Evolutionary conservation across 2,113 vertebrate genomes (phyloP).

Genomic region (Carettochelys insculpta): DNA sequence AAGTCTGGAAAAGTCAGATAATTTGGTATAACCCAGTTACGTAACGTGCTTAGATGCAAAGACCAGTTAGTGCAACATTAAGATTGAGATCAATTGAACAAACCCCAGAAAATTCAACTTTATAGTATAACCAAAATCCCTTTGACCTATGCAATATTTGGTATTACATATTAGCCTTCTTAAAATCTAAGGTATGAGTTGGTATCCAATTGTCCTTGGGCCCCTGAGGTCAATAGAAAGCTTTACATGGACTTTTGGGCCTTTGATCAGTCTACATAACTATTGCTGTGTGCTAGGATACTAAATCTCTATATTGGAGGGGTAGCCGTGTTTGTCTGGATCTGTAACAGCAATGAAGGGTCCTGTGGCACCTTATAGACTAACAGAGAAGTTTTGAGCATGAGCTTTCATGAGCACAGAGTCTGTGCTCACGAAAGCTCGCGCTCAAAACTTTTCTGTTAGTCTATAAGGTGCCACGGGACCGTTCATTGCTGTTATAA

Average conservation of each 20-base stretch:
- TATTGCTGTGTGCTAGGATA: not conserved
- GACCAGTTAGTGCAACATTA: not conserved
- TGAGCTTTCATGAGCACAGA: too few relatives aligned
- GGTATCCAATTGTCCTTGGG: not conserved
- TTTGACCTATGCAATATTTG: not conserved
- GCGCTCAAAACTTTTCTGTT: too few relatives aligned
- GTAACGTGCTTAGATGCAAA: not conserved
- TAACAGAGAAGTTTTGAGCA: too few relatives aligned
- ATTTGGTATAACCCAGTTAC: not conserved
- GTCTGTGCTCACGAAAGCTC: too few relatives aligned
- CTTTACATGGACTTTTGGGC: not conserved
- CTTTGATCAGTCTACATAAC: not conserved
- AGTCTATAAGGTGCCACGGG: too few relatives aligned
- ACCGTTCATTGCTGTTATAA: too few relatives aligned
- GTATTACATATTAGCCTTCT: fast-evolving
- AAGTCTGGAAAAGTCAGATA: not conserved
- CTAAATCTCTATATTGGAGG: too few relatives aligned
- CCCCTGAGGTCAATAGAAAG: not conserved
- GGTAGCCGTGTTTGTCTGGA: too few relatives aligned
- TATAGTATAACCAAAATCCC: not conserved
- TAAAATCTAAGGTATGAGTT: not conserved
- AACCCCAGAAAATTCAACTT: not conserved
- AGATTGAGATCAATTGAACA: not conserved
- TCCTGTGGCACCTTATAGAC: too few relatives aligned
- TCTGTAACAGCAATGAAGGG: too few relatives aligned